A percentile compares a stretch with the other conserved stretches of the same genome.
phyloP scores from a whole-genome alignment of 2,797 vertebrate genomes.

The Acanthurus tractus region DNA sequence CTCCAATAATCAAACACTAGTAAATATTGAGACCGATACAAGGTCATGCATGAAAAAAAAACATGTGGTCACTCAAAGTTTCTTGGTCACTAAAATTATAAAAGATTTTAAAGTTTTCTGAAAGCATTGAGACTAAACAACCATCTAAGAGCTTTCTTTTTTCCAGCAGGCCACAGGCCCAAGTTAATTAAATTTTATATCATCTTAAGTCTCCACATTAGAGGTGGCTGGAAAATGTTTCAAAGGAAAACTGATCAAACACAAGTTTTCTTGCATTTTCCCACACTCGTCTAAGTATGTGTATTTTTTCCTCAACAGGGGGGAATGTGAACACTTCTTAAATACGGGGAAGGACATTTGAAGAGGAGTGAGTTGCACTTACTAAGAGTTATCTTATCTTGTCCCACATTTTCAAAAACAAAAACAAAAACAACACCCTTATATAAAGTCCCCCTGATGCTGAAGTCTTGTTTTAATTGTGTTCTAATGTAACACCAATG shows the following conservation, averaged over 20 bases:
- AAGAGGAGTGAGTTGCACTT: conserved; percentile 26
- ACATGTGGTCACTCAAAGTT: conserved; percentile 51
- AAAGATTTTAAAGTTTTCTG: conserved; percentile 47
- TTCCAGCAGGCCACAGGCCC: conserved; percentile 59
- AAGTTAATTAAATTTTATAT: conserved; percentile 74
- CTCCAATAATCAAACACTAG: conserved; percentile 18
- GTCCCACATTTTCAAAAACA: conserved; percentile 57
- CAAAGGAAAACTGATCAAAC: conserved; percentile 75
- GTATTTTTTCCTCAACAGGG: conserved; percentile 17
- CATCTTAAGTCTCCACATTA: conserved; percentile 69
- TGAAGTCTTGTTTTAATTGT: conserved; percentile 69
- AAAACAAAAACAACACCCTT: conserved; percentile 62
- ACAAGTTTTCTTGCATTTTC: conserved; percentile 59
- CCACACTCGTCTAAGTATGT: conserved; percentile 39
- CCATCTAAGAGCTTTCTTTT: conserved; percentile 49
- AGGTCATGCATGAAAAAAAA: conserved; percentile 31
- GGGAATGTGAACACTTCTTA: conserved; percentile 2
- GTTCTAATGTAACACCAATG: conserved; percentile 63
- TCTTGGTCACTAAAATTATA: conserved; percentile 50
- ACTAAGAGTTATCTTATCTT: conserved; percentile 43
- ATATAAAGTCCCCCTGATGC: conserved; percentile 63
- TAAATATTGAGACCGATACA: conserved; percentile 30
- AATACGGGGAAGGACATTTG: conserved; percentile 20
- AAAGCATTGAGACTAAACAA: conserved; percentile 57
- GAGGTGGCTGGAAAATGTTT: conserved; percentile 68